A percentile compares a stretch with the other conserved stretches of the same genome.
Evolutionary conservation across 2,888 invertebrate species (phyloP).

Genomic region (Abrostola triplasia): DNA sequence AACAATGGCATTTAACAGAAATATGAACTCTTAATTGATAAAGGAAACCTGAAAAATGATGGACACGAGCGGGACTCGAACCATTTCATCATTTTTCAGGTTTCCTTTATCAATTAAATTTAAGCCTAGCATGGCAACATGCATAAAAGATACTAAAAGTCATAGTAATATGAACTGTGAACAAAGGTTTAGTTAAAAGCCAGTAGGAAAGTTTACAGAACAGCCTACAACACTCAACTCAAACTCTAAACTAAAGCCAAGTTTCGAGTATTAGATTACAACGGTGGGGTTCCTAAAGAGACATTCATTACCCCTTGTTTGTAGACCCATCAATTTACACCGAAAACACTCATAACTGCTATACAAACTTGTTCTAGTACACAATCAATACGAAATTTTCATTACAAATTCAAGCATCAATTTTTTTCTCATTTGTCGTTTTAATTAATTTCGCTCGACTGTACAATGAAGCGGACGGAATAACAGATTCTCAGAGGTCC

Average conservation of each 20-base stretch:
- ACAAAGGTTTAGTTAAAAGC: too few relatives aligned
- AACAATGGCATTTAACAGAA: too few relatives aligned
- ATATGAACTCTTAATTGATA: too few relatives aligned
- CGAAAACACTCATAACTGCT: constrained; percentile 25
- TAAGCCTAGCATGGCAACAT: too few relatives aligned
- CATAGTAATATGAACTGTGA: too few relatives aligned
- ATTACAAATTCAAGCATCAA: background rate
- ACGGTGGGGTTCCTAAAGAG: constrained; percentile 23
- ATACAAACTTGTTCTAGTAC: constrained; percentile 12
- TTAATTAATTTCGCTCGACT: constrained; percentile 19
- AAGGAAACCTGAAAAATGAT: too few relatives aligned
- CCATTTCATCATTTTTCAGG: too few relatives aligned
- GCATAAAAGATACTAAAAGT: too few relatives aligned
- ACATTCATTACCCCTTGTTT: constrained; percentile 35
- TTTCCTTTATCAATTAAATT: too few relatives aligned
- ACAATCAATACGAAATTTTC: constrained; percentile 17
- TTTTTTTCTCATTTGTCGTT: constrained; percentile 15
- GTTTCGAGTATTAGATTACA: constrained; percentile 16
- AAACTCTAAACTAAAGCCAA: constrained; percentile 11
- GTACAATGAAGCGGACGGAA: background rate
- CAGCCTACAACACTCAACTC: background rate
- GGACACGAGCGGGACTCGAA: too few relatives aligned
- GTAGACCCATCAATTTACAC: constrained; percentile 22
- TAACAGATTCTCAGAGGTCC: constrained; percentile 3
- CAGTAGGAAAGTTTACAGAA: background rate